Evolutionary conservation across 2,113 vertebrate species (phyloP).

Genomic region (Cyprinodon tularosa): DNA sequence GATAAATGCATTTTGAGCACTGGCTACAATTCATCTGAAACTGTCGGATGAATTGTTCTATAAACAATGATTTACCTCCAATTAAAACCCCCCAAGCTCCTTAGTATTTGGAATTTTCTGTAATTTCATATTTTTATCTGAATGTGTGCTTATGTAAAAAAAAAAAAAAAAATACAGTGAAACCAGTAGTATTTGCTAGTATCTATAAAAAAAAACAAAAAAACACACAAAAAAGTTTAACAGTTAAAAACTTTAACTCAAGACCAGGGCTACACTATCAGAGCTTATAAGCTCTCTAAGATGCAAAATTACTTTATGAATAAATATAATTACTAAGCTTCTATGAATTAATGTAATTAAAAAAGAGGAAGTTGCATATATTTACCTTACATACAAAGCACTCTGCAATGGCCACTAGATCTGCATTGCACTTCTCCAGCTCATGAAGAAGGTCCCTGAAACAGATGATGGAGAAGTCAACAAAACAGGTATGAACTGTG

Average conservation of each 20-base stretch:
- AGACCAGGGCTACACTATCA: background rate
- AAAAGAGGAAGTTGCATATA: background rate
- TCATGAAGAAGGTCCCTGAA: conserved; percentile 77
- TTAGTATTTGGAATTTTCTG: background rate
- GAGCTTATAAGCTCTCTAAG: background rate
- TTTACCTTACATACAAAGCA: conserved; percentile 95
- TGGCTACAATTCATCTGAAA: conserved; percentile 52
- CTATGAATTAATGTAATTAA: background rate
- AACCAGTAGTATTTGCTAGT: too few species aligned
- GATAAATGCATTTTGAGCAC: background rate
- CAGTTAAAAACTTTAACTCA: background rate
- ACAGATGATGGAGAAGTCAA: conserved; percentile 27
- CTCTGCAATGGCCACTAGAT: conserved; percentile 76
- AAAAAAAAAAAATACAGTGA: too few species aligned
- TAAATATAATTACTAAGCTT: background rate
- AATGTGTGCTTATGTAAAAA: too few species aligned
- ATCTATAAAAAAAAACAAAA: too few species aligned
- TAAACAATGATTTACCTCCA: background rate
- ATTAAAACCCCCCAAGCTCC: background rate
- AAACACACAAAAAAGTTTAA: too few species aligned
- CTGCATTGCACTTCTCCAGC: conserved; percentile 73
- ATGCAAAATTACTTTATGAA: background rate
- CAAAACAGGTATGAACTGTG: background rate
- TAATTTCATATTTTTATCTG: background rate
- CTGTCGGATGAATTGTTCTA: background rate